Conservation (phyloP, 2,797 vertebrate species). For the Melopsittacus undulatus region DNA sequence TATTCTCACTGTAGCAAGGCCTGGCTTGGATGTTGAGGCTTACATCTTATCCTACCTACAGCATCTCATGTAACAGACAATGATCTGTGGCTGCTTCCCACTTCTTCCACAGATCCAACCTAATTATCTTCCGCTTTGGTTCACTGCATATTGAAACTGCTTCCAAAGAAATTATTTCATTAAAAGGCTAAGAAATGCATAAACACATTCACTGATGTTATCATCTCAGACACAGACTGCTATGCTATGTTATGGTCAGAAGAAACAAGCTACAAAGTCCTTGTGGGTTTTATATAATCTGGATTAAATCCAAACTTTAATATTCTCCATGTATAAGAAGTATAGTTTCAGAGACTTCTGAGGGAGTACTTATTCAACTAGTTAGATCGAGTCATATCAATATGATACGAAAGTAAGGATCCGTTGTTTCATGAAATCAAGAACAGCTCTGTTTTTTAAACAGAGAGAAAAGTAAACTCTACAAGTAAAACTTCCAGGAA, state of each 20-base stretch:
- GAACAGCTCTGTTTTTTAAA: neutral
- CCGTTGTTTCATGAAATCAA: neutral
- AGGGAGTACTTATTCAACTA: neutral
- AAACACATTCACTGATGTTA: neutral
- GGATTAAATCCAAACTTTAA: neutral
- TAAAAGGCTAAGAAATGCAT: neutral
- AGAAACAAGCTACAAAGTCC: neutral
- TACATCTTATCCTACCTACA: neutral
- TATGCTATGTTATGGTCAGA: neutral
- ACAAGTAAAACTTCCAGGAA: neutral
- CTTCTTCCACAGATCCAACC: neutral
- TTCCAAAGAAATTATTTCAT: neutral
- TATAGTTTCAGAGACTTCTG: neutral
- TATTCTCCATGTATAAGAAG: neutral
- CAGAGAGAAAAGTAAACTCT: neutral
- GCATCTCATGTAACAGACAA: neutral
- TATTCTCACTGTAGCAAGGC: neutral
- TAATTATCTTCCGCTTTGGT: neutral
- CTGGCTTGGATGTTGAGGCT: neutral
- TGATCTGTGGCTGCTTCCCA: neutral
- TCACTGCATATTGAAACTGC: neutral
- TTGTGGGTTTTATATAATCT: neutral
- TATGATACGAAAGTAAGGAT: neutral
- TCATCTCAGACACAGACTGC: neutral
- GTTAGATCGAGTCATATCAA: neutral